phyloP scores from a whole-genome alignment of 2,113 vertebrate species.

The Spermophilus dauricus region DNA sequence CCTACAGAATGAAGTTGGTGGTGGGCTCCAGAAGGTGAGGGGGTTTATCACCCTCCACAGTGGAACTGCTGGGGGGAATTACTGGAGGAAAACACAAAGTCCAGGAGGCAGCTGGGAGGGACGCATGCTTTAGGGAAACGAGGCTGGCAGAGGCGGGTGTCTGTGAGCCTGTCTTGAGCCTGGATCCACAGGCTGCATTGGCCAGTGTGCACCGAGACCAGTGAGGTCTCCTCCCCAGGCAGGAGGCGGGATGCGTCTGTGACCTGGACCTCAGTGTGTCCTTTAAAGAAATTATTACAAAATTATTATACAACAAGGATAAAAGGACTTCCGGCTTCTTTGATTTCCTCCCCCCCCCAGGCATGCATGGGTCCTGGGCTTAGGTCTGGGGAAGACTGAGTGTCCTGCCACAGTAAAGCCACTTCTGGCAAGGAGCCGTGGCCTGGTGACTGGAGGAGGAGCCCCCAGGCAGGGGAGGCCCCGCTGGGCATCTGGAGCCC shows the following conservation, averaged over 20 bases:
- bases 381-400: background rate
- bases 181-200: background rate
- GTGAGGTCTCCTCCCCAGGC: background rate
- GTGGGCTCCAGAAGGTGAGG: background rate
- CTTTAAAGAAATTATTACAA: background rate
- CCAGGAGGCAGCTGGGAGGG: background rate
- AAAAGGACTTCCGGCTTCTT: background rate
- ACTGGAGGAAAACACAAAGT: background rate
- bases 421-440: background rate
- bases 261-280: background rate
- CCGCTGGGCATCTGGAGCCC: background rate
- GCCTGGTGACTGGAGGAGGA: background rate
- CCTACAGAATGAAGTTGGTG: accelerated
- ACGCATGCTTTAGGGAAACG: accelerated
- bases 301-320: background rate
- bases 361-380: background rate
- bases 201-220: too few species aligned
- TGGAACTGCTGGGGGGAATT: background rate
- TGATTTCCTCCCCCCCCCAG: background rate
- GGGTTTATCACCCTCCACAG: background rate
- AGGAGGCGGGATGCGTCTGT: background rate
- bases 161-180: accelerated
- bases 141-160: background rate
- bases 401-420: background rate
- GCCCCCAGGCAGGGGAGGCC: background rate